Conservation (phyloP, 2,797 vertebrate species). For the Poeciliopsis gracilis region DNA sequence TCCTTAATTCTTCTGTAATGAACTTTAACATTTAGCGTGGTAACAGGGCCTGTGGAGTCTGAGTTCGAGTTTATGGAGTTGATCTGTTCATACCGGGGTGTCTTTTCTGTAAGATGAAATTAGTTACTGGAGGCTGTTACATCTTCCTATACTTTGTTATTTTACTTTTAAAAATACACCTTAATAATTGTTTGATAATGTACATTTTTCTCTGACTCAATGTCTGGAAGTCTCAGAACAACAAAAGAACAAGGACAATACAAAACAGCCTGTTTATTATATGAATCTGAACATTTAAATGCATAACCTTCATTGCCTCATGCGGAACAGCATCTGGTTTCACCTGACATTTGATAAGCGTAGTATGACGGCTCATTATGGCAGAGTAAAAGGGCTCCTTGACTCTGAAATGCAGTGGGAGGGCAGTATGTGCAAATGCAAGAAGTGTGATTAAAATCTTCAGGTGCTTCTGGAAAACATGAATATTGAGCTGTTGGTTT, state of each 20-base stretch:
- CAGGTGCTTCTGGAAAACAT: background rate
- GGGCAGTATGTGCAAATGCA: constrained; percentile 1
- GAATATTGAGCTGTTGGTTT: background rate
- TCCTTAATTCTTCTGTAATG: background rate
- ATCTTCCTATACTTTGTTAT: background rate
- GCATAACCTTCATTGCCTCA: background rate
- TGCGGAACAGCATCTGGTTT: background rate
- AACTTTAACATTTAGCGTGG: background rate
- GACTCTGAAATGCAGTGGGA: background rate
- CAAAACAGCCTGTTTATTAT: background rate
- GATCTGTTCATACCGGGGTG: background rate
- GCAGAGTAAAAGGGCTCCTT: background rate
- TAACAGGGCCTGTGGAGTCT: background rate
- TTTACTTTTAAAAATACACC: background rate
- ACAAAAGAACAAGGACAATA: background rate
- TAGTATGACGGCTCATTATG: background rate
- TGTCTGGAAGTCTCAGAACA: background rate
- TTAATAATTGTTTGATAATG: background rate
- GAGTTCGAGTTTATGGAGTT: background rate
- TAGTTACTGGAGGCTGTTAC: background rate
- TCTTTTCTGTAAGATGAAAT: background rate
- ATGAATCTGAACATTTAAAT: background rate
- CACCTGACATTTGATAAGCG: constrained; percentile 5
- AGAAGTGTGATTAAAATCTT: background rate
- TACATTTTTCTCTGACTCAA: background rate